Conservation (phyloP, 2,797 vertebrate genomes). For the Sitta carolinensis region DNA sequence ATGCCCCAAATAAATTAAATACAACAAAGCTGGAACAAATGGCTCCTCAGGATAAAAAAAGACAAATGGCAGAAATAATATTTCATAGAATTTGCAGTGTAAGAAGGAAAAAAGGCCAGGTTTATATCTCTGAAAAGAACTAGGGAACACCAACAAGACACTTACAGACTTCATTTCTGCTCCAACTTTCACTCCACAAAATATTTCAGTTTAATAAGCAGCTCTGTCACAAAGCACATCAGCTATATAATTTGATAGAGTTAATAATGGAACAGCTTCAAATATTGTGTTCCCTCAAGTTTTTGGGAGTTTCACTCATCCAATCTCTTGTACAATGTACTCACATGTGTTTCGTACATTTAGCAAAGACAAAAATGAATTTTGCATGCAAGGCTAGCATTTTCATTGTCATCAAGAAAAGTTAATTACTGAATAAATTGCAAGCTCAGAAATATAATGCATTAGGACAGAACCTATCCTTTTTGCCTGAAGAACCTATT, state of each 20-base stretch:
- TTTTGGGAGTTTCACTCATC: background rate
- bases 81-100: too few species aligned
- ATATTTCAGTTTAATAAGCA: background rate
- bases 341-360: background rate
- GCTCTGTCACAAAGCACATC: background rate
- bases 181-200: background rate
- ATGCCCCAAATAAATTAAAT: background rate
- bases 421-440: constrained; percentile 72
- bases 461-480: constrained; percentile 65
- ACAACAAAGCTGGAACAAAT: background rate
- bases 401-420: constrained; percentile 67
- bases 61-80: background rate
- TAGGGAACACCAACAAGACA: background rate
- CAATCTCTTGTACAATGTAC: background rate
- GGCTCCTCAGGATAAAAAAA: background rate
- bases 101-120: background rate
- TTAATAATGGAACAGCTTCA: background rate
- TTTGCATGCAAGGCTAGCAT: constrained; percentile 36
- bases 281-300: background rate
- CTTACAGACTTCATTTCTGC: background rate
- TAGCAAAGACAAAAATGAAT: constrained; percentile 25
- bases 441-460: constrained; percentile 35
- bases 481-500: constrained; percentile 75
- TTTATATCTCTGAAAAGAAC: background rate
- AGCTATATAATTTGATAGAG: background rate